These are phyloP conservation scores for Proctacanthus coquilletti DNA, from an alignment of 1,140 invertebrate species.

Conservation along the genomic window DNA sequence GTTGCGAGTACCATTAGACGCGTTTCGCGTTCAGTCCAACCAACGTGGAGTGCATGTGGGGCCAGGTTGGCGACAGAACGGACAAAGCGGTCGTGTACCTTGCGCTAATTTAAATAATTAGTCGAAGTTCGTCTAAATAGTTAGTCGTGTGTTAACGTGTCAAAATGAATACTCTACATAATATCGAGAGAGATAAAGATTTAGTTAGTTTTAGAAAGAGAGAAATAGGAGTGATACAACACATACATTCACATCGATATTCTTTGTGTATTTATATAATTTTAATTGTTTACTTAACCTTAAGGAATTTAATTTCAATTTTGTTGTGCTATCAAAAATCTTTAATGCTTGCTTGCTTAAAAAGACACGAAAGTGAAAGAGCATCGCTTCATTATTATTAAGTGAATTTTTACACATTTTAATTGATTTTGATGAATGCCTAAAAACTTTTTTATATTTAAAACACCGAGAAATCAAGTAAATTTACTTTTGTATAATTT, in stretches of 20 bases:
- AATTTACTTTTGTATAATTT: conserved; percentile 16
- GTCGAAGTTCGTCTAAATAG: no score
- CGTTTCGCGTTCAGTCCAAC: no score
- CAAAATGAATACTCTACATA: no score
- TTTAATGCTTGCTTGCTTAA: conserved; percentile 14
- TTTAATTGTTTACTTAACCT: neutral
- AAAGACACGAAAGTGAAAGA: conserved; percentile 32
- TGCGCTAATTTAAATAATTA: no score
- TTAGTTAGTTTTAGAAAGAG: no score
- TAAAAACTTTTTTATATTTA: conserved; percentile 13
- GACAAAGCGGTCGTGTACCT: no score
- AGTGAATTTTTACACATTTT: conserved; percentile 5
- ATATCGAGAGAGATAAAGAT: no score
- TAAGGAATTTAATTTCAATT: neutral
- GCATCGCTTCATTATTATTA: conserved; percentile 14
- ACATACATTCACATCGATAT: conserved; percentile 4
- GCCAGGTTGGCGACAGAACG: no score
- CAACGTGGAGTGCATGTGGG: no score
- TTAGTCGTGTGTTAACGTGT: no score
- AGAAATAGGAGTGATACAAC: conserved; percentile 2
- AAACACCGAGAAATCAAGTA: conserved; percentile 10
- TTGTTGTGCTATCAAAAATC: conserved; percentile 2
- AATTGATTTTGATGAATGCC: conserved; percentile 6
- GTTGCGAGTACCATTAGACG: no score
- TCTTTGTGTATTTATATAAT: neutral